phyloP scores from a whole-genome alignment of 1,140 invertebrate species.

The Tetramorium simillimum region DNA sequence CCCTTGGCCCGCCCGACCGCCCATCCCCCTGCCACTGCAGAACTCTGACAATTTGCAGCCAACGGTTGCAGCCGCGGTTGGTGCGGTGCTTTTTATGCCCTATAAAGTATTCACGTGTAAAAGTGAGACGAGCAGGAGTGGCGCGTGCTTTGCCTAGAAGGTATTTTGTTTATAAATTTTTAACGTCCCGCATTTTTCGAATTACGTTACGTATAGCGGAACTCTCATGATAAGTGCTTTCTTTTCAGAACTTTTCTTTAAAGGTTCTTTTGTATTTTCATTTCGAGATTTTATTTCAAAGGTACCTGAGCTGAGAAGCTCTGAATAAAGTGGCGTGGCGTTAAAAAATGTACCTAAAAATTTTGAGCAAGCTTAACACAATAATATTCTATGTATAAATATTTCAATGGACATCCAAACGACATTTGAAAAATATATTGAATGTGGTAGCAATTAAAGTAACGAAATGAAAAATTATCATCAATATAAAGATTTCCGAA shows the following conservation, averaged over 20 bases:
- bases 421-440: not conserved
- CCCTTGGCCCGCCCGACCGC: not conserved
- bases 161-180: slow-evolving; percentile 21
- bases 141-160: not conserved
- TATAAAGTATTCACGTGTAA: slow-evolving; percentile 34
- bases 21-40: not conserved
- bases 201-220: not conserved
- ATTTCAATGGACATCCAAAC: not conserved
- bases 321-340: not conserved
- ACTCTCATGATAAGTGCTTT: not conserved
- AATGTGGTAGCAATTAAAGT: not conserved
- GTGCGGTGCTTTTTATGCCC: slow-evolving; percentile 14
- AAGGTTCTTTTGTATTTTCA: not conserved
- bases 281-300: slow-evolving; percentile 4
- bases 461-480: not conserved
- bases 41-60: slow-evolving; percentile 11
- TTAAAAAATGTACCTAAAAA: not conserved
- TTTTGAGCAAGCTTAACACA: not conserved
- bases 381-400: not conserved
- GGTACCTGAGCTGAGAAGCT: not conserved
- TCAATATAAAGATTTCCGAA: not conserved
- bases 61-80: not conserved
- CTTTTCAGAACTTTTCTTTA: not conserved
- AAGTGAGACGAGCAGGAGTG: slow-evolving; percentile 17
- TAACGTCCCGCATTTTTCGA: slow-evolving; percentile 1